Evolutionary conservation across 37 sponge, comb jelly and placozoan species (phyloP).

Genomic region (Spongia lamella): DNA sequence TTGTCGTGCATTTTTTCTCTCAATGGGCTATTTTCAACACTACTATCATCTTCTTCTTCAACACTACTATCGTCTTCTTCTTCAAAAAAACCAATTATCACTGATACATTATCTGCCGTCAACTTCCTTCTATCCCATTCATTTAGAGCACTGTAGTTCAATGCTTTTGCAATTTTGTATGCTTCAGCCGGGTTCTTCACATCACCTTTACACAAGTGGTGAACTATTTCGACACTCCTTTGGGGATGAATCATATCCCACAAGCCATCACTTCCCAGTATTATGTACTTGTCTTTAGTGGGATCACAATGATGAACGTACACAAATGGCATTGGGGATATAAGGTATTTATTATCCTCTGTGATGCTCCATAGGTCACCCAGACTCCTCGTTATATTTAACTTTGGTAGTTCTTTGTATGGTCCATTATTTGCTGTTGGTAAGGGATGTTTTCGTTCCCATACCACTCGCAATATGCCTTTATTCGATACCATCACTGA

Average conservation of each 20-base stretch:
- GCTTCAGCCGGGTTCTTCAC: slow-evolving; percentile 7
- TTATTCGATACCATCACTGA: slow-evolving; percentile 50
- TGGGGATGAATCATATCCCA: slow-evolving; percentile 82
- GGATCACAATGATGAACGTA: slow-evolving; percentile 42
- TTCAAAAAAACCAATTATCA: slow-evolving; percentile 68
- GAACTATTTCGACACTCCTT: slow-evolving; percentile 64
- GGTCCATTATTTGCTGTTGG: background rate
- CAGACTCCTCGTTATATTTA: slow-evolving; percentile 84
- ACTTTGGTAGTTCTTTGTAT: slow-evolving; percentile 66
- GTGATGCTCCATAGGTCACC: slow-evolving; percentile 94
- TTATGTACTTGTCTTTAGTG: slow-evolving; percentile 58
- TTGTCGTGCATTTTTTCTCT: too few species aligned
- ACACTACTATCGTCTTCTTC: slow-evolving; percentile 10
- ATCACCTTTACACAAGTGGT: slow-evolving; percentile 31
- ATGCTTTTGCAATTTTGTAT: slow-evolving; percentile 57
- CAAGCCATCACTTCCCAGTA: slow-evolving; percentile 83
- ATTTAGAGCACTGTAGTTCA: slow-evolving; percentile 67
- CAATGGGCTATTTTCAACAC: too few species aligned
- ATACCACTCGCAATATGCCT: slow-evolving; percentile 83
- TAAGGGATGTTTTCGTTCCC: slow-evolving; percentile 58
- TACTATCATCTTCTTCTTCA: too few species aligned
- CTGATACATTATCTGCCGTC: slow-evolving; percentile 84
- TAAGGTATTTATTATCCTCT: slow-evolving; percentile 60
- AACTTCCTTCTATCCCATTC: slow-evolving; percentile 55
- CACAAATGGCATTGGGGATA: slow-evolving; percentile 89